Conservation (phyloP, 2,888 invertebrate genomes). For the Orthosia gothica region DNA sequence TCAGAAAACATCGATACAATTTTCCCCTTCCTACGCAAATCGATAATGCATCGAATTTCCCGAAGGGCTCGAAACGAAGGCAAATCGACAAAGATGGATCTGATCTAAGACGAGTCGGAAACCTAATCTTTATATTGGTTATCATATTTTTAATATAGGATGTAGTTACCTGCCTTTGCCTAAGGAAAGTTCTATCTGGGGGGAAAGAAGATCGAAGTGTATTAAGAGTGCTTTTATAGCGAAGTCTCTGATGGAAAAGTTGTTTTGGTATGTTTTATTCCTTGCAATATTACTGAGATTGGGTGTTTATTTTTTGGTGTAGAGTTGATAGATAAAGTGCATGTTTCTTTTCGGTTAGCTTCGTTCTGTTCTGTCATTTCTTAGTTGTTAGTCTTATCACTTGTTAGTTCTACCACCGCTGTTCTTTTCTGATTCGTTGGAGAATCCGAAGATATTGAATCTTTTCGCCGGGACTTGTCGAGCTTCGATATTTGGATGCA, state of each 20-base stretch:
- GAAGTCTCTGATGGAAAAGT: not conserved
- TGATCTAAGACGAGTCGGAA: conserved; percentile 70
- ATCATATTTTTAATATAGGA: conserved; percentile 57
- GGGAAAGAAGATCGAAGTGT: conserved; percentile 30
- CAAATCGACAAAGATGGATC: conserved; percentile 75
- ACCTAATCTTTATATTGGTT: conserved; percentile 63
- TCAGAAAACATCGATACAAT: conserved; percentile 37
- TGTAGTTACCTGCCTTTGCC: conserved; percentile 13
- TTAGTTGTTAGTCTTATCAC: too few species aligned
- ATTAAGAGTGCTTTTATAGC: not conserved
- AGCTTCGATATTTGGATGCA: too few species aligned
- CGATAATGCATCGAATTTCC: conserved; percentile 83
- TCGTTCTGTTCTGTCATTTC: not conserved
- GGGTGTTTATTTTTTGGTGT: not conserved
- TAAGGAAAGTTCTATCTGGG: conserved; percentile 1
- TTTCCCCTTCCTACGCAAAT: conserved; percentile 54
- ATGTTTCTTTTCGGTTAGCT: not conserved
- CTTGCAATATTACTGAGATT: not conserved
- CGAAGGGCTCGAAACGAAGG: conserved; percentile 74
- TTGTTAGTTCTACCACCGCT: too few species aligned
- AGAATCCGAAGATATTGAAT: too few species aligned
- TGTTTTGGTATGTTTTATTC: not conserved
- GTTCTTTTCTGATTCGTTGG: too few species aligned
- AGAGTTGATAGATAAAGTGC: not conserved
- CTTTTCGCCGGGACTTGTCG: too few species aligned